A percentile compares a stretch with the other conserved stretches of the same genome.
Conservation (phyloP, 2,888 invertebrate species). For the Limnephilus rhombicus region DNA sequence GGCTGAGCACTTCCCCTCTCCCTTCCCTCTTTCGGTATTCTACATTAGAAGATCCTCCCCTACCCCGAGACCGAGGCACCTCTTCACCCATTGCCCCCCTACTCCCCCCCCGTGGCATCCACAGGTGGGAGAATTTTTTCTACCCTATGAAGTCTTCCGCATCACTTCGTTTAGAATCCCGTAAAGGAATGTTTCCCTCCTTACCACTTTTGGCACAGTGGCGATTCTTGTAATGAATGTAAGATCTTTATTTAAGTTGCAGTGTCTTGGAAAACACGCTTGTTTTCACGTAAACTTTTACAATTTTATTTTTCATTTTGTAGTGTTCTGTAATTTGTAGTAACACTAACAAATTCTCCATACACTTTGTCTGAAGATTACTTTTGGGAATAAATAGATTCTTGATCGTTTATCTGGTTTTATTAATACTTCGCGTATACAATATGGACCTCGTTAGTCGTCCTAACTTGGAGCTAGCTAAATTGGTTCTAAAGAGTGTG, state of each 20-base stretch:
- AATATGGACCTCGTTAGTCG: no score
- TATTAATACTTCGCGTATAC: no score
- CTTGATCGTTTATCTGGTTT: no score
- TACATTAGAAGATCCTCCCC: not conserved
- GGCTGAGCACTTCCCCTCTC: conserved; percentile 12
- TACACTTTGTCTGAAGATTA: no score
- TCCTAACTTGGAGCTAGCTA: no score
- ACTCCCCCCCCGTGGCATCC: not conserved
- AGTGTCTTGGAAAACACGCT: not conserved
- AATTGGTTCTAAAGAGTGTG: no score
- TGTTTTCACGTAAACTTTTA: not conserved
- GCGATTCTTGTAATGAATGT: not conserved
- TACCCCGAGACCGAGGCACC: not conserved
- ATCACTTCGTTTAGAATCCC: conserved; percentile 13
- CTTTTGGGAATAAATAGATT: no score
- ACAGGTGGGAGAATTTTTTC: conserved; percentile 45
- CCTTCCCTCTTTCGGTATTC: not conserved
- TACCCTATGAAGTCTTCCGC: conserved; percentile 18
- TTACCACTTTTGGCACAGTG: not conserved
- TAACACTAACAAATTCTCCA: no score
- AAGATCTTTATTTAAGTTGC: not conserved
- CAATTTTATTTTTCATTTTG: no score
- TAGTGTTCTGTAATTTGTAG: no score
- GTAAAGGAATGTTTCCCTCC: conserved; percentile 12
- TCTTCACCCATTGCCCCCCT: not conserved